Evolutionary conservation across 2,113 vertebrate species (phyloP), one percentile per base, ranked within the genome.

Genomic region (Machaerirhynchus nigripectus): DNA sequence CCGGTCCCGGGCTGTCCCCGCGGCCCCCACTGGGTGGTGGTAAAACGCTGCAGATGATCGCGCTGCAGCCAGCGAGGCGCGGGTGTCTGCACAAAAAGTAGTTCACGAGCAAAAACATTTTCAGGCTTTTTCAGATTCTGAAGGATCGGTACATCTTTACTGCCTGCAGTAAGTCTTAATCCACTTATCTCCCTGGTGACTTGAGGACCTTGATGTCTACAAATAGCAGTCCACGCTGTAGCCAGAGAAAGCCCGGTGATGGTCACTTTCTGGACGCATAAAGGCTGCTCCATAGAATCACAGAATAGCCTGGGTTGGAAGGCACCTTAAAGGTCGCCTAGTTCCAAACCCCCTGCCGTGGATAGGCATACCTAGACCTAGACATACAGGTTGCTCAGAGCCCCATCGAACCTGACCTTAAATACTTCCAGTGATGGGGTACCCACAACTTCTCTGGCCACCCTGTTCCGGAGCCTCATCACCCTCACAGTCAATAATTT

Each of bases 81-180:
- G 1, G 22, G 2, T 12, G 15, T 1, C 35, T 5, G 13, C 3
- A 0, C 33, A 11, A 33, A 5, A 21, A 19, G 23, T 0, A 7
- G 27, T 1, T 27, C 33, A 5, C 3, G 0, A 8, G n/a, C 7
- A 16, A 52, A 15, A 73, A 85, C 19, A 5, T 2, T 23, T 13
- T 2, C 59, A 2, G 21, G 47, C 2, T 56, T 21, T 17, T 52
- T 23, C 24, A 44, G 1, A 63, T 33, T 44, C 61, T n/a, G 5
- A 61, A 15, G 13, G 6, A 33, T 21, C 6, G 19, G 28, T 23
- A 16, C 19, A 1, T 12, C 37, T 50, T 53, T 23, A 31, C 53
- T 53, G 49, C 10, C 69, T 19, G 44, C 47, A 20, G 33, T 6
- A 59, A 30, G 47, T 28, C n/a, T 52, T 33, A 15, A 30, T 50